phyloP scores from a whole-genome alignment of 1,140 invertebrate species.

The Drosophila bipectinata region DNA sequence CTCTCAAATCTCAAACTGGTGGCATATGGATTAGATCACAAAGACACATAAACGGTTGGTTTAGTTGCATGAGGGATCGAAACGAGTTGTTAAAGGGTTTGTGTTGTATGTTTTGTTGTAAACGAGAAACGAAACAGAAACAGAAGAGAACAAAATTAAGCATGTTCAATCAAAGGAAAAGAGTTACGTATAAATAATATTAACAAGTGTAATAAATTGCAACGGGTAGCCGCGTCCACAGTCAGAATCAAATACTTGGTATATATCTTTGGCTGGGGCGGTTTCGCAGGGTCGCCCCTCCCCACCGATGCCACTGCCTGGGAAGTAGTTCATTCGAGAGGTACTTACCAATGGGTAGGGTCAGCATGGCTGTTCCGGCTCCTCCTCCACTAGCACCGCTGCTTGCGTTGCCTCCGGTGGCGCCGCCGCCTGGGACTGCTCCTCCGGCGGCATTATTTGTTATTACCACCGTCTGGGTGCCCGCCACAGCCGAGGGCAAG shows the following conservation, averaged over 20 bases:
- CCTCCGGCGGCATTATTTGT: slow-evolving; percentile 59
- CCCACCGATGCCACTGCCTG: not conserved
- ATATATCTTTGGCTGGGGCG: slow-evolving; percentile 11
- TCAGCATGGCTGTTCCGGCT: slow-evolving; percentile 84
- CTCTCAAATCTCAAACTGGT: slow-evolving; percentile 63
- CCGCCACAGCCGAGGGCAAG: slow-evolving; percentile 65
- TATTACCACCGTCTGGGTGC: slow-evolving; percentile 87
- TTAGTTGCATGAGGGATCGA: slow-evolving; percentile 68
- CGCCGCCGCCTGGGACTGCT: slow-evolving; percentile 25
- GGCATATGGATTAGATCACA: slow-evolving; percentile 55
- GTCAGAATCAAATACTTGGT: slow-evolving; percentile 12
- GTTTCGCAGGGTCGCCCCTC: too few species aligned
- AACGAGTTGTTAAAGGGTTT: slow-evolving; percentile 68
- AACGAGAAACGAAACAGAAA: slow-evolving; percentile 76
- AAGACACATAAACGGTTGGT: slow-evolving; percentile 38
- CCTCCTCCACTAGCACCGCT: slow-evolving; percentile 44
- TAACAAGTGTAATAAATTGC: slow-evolving; percentile 38
- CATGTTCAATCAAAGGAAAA: slow-evolving; percentile 69
- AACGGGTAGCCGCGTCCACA: slow-evolving; percentile 23
- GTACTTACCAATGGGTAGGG: slow-evolving; percentile 87
- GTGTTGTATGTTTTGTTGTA: slow-evolving; percentile 55
- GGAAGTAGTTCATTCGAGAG: not conserved
- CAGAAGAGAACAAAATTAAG: slow-evolving; percentile 80
- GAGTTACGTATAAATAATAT: slow-evolving; percentile 35
- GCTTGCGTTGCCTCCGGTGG: slow-evolving; percentile 20